Evolutionary conservation across 1,140 invertebrate species (phyloP), one percentile per base, ranked within the genome.

Genomic region (Armadillidium nasatum): DNA sequence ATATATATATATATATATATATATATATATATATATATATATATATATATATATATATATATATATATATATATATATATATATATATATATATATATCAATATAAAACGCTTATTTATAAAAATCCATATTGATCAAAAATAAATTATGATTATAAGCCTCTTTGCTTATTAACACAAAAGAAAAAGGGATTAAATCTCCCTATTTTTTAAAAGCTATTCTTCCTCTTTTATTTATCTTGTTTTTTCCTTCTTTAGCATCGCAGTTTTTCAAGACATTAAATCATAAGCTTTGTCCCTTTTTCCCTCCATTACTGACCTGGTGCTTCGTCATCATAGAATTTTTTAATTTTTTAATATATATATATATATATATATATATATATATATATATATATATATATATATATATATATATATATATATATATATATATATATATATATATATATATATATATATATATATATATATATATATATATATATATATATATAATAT

Each of bases 351-450:
- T 60, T 4, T 15, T 3, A 4, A 60, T 60, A 60, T 60, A 60
- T 19, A 60, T 60, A 60, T 13, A 60, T 60, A 60, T 33, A 60
- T 15, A 60, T 60, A 13, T 19, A 60, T 19, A 15, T 19, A 60
- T 60, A 60, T 60, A 60, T 60, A 60, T 60, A 60, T 60, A 60
- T 60, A 60, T 60, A 60, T 60, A 60, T 60, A 60, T 60, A 60
- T 60, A 60, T 60, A 60, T 60, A 60, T 60, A 60, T 60, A 60
- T 60, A 19, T 13, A 19, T 13, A 19, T 2, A 19, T 13, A 60
- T 60, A 60, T 50, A 60, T 60, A 7, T 60, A 60, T 60, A 60
- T 60, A 7, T 60, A 60, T 60, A 60, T 60, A 60, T 2, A 60
- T 7, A 60, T 2, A 60, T 7, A 60, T 60, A 60, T 60, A 60